Conservation (phyloP, 2,888 invertebrate genomes). For the Lucinisca nassula region DNA sequence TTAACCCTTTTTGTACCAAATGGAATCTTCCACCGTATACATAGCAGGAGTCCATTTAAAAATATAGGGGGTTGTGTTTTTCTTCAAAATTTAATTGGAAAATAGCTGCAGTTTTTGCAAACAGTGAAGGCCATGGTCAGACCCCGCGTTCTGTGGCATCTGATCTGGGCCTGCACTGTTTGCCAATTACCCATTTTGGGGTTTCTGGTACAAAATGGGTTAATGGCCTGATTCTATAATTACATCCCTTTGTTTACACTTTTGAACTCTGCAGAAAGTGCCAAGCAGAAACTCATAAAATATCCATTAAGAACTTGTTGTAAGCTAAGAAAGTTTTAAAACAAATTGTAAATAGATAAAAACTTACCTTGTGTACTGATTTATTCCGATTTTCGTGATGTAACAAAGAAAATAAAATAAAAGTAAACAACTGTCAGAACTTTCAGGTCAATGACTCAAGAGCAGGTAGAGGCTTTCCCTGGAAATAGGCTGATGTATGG, state of each 20-base stretch:
- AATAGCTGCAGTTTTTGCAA: too few relatives aligned
- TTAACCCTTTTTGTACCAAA: too few relatives aligned
- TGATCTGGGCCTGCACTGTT: too few relatives aligned
- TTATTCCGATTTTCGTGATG: background rate
- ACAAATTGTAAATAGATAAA: background rate
- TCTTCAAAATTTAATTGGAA: too few relatives aligned
- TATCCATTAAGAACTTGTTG: background rate
- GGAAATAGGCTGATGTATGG: background rate
- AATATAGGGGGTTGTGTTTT: too few relatives aligned
- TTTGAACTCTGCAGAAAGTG: background rate
- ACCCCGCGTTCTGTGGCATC: too few relatives aligned
- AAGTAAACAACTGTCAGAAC: background rate
- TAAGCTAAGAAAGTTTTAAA: background rate
- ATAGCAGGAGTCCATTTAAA: too few relatives aligned
- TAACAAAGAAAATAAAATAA: background rate
- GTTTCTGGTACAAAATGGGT: too few relatives aligned
- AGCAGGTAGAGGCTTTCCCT: background rate
- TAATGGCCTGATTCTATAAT: too few relatives aligned
- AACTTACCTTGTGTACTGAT: background rate
- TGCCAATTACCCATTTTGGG: too few relatives aligned
- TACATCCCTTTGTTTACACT: background rate
- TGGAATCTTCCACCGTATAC: too few relatives aligned
- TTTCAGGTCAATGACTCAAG: background rate
- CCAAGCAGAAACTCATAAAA: background rate
- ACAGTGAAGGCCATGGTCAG: too few relatives aligned